These are phyloP conservation scores for Gadopsis marmoratus DNA, from an alignment of 2,797 vertebrate species.

Conservation along the genomic window DNA sequence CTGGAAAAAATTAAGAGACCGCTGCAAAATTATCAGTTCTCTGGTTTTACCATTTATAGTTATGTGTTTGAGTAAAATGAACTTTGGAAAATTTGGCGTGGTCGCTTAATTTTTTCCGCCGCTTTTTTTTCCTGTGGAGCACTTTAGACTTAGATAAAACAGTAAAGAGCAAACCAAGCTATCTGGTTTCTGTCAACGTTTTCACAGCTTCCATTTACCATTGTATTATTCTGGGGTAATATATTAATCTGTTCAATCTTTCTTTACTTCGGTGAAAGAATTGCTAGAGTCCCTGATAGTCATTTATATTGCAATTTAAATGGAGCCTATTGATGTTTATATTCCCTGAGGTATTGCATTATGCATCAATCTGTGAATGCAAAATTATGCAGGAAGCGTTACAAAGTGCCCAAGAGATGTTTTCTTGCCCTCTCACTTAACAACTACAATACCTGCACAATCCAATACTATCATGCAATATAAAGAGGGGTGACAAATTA, in stretches of 20 bases:
- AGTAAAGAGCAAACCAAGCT: no score
- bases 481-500: not conserved
- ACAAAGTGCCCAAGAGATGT: not conserved
- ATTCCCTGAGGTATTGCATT: not conserved
- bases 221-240: no score
- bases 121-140: no score
- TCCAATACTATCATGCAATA: not conserved
- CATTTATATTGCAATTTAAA: constrained; percentile 19
- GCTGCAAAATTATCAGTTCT: no score
- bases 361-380: not conserved
- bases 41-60: no score
- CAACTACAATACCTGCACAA: not conserved
- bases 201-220: no score
- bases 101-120: no score
- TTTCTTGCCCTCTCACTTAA: not conserved
- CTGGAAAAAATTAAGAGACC: no score
- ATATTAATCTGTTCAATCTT: not conserved
- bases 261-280: not conserved
- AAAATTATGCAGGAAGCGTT: not conserved
- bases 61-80: no score
- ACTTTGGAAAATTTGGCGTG: no score
- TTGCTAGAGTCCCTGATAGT: not conserved
- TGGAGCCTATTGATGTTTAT: constrained; percentile 14
- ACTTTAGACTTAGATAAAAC: no score
- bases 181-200: no score